phyloP scores from a whole-genome alignment of 2,797 vertebrate species.

The Rhadinocentrus ornatus region DNA sequence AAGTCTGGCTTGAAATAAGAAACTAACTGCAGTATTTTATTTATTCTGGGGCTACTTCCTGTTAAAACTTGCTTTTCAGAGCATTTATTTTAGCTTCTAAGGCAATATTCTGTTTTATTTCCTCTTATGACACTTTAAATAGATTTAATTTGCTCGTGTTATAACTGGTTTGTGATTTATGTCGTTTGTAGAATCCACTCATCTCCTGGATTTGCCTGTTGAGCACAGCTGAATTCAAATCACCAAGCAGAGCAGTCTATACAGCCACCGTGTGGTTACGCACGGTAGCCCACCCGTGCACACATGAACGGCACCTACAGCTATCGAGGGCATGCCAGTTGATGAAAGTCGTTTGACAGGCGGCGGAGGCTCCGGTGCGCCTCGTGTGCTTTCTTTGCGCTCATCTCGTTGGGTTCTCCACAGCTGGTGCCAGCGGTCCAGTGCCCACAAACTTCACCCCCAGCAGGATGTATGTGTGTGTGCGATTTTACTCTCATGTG shows the following conservation, averaged over 20 bases:
- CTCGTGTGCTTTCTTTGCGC: constrained; percentile 22
- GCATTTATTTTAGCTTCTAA: not conserved
- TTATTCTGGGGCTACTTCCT: not conserved
- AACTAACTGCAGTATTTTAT: not conserved
- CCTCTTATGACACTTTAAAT: too few relatives aligned
- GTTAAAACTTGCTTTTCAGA: not conserved
- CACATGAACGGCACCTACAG: constrained; percentile 41
- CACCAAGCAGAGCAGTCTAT: constrained; percentile 6
- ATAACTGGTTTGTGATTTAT: not conserved
- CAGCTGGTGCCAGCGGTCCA: constrained; percentile 33
- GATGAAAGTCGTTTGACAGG: constrained; percentile 63
- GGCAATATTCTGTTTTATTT: not conserved
- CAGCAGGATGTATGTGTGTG: constrained; percentile 13
- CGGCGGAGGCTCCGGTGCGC: constrained; percentile 42
- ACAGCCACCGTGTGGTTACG: constrained; percentile 67
- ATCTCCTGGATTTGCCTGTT: constrained; percentile 12
- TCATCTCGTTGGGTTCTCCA: constrained; percentile 27
- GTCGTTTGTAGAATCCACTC: not conserved
- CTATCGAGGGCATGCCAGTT: constrained; percentile 44
- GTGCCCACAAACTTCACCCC: constrained; percentile 48
- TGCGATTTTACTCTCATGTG: constrained; percentile 15
- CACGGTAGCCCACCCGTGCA: constrained; percentile 17
- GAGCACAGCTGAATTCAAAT: not conserved
- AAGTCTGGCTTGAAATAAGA: not conserved
- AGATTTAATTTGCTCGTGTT: not conserved